Evolutionary conservation across 2,888 invertebrate species (phyloP).

Genomic region (Amorpha juglandis): DNA sequence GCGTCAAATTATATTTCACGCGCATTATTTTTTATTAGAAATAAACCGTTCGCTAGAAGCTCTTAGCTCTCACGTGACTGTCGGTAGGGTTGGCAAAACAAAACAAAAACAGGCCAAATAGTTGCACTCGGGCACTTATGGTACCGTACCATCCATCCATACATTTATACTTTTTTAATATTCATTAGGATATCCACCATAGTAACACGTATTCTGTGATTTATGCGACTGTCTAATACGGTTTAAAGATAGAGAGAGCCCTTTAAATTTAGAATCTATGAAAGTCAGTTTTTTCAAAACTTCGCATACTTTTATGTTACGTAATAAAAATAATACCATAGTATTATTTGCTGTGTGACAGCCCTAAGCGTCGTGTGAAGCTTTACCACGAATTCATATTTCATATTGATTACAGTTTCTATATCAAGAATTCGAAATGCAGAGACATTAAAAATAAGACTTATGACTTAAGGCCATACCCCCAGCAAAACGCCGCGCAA

Average conservation of each 20-base stretch:
- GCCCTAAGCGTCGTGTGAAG: background rate
- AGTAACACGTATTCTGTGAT: no score
- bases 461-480: no score
- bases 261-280: no score
- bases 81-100: background rate
- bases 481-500: no score
- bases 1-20: slow-evolving; percentile 23
- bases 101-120: no score
- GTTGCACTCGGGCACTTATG: background rate
- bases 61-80: background rate
- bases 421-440: background rate
- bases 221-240: no score
- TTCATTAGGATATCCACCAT: no score
- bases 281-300: background rate
- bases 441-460: background rate
- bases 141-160: no score
- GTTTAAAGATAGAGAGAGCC: no score
- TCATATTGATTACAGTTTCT: background rate
- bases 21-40: slow-evolving; percentile 24
- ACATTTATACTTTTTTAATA: background rate
- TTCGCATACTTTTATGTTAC: no score
- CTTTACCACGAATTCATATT: background rate
- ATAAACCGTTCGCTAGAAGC: slow-evolving; percentile 14
- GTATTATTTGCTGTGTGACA: background rate
- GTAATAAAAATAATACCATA: background rate